Evolutionary conservation across 2,888 invertebrate species (phyloP), one percentile per base, ranked within the genome.

Genomic region (Coremacera marginata): DNA sequence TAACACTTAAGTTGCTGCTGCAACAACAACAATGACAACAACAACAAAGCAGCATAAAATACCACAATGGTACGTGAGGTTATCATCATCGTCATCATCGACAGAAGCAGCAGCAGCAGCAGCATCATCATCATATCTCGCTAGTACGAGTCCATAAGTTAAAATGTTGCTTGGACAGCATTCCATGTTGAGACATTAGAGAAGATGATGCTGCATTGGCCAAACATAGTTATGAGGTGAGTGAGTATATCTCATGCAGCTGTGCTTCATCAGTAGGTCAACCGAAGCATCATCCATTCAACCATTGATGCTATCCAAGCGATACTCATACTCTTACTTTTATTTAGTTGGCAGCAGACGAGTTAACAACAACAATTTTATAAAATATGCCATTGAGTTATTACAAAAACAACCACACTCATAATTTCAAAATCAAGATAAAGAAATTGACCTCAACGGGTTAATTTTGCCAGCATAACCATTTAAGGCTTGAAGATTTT

Each of bases 111-210:
- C 44, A 14, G 14, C 44, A 2, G 11, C 44, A 44, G 11, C 44
- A 44, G 11, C 44, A 14, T 14, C 44, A 44, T 44, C 44, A 44
- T 44, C 44, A 44, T 14, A 44, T 44, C 44, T 37, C 37, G 5
- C 31, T 7, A 7, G 37, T 8, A 8, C 37, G 14, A 44, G 44
- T 44, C 11, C 44, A 44, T 11, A 44, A 44, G 44, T 44, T 34
- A 22, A 67, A 49, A 67, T 67, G 44, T 37, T 67, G 67, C 22
- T 25, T 44, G 44, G 37, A 44, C 67, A 44, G 19, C 67, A 67
- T 67, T 67, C 67, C 67, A 67, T 19, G 19, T 37, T 19, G 49
- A 37, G 67, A 44, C 37, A 37, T 37, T n/a, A n/a, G n/a, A n/a
- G n/a, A 16, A 60, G 14, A 60, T 60, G 60, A 25, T 60, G n/a